Evolutionary conservation across 2,797 vertebrate species (phyloP).

Genomic region (Anguilla pacifica): DNA sequence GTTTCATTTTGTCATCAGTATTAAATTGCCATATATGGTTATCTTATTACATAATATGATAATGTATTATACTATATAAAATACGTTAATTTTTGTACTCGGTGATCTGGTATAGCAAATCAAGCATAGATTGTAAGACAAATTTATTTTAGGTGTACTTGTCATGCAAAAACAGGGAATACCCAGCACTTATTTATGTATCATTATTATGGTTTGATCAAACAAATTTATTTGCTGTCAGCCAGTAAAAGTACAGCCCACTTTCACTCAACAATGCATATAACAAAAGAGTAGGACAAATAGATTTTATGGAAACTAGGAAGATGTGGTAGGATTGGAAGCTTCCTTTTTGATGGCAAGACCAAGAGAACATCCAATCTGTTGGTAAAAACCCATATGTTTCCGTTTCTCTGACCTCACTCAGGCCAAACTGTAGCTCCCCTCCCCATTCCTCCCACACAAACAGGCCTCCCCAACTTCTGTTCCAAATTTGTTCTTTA

Average conservation of each 20-base stretch:
- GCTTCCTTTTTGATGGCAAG: constrained; percentile 43
- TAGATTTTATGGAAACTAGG: constrained; percentile 46
- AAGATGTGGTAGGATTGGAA: constrained; percentile 66
- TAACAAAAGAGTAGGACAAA: background rate
- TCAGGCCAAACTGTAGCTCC: constrained; percentile 27
- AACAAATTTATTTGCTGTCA: background rate
- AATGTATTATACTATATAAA: background rate
- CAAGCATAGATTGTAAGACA: background rate
- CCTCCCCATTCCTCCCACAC: constrained; percentile 22
- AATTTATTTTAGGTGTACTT: background rate
- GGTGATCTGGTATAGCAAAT: background rate
- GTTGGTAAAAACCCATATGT: constrained; percentile 51
- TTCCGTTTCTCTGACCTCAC: constrained; percentile 45
- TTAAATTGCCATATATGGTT: background rate
- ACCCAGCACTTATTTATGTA: background rate
- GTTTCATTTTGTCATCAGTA: background rate
- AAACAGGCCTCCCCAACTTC: constrained; percentile 44
- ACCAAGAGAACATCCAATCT: constrained; percentile 61
- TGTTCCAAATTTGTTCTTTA: constrained; percentile 67
- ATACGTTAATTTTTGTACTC: background rate
- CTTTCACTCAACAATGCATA: background rate
- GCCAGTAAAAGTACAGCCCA: background rate
- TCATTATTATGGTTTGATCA: background rate
- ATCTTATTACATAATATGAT: background rate
- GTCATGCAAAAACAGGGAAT: background rate